Percentiles rank a stretch among this genome's conserved stretches.
Evolutionary conservation across 1,140 invertebrate species (phyloP).

Genomic region (Zaprionus ghesquierei): DNA sequence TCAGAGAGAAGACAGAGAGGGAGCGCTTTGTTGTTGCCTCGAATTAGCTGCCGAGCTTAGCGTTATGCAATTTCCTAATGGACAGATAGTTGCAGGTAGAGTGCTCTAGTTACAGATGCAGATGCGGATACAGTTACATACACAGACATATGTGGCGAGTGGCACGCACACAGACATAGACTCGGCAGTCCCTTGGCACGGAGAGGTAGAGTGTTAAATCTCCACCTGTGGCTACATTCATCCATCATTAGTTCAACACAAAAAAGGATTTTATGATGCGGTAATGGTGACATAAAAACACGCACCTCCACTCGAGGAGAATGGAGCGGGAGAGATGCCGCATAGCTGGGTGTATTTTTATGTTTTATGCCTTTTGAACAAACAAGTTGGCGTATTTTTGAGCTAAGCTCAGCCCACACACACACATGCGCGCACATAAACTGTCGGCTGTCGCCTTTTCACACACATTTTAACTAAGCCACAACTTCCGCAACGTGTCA

Average conservation of each 20-base stretch:
- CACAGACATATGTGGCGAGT: neutral
- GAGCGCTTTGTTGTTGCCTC: too few relatives aligned
- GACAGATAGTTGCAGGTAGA: slow-evolving; percentile 15
- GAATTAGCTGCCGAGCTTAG: slow-evolving; percentile 16
- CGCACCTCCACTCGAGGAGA: neutral
- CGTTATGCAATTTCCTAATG: slow-evolving; percentile 36
- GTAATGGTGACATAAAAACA: slow-evolving; percentile 70
- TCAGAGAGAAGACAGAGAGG: too few relatives aligned
- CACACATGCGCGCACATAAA: slow-evolving; percentile 57
- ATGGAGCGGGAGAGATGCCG: neutral
- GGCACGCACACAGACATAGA: slow-evolving; percentile 1
- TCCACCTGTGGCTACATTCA: slow-evolving; percentile 66
- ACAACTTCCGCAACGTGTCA: slow-evolving; percentile 77
- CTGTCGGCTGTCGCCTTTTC: slow-evolving; percentile 52
- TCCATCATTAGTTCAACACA: slow-evolving; percentile 80
- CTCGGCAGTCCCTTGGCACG: neutral
- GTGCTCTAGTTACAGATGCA: slow-evolving; percentile 28
- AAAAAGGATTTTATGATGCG: slow-evolving; percentile 80
- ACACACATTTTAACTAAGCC: slow-evolving; percentile 62
- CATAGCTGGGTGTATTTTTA: slow-evolving; percentile 38
- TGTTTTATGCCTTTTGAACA: slow-evolving; percentile 78
- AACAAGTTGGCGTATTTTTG: slow-evolving; percentile 78
- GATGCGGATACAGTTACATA: slow-evolving; percentile 5
- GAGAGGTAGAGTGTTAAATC: slow-evolving; percentile 9
- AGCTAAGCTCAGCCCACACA: slow-evolving; percentile 54